Evolutionary conservation across 2,113 vertebrate genomes (phyloP).

Genomic region (Zosterops hypoxanthus): DNA sequence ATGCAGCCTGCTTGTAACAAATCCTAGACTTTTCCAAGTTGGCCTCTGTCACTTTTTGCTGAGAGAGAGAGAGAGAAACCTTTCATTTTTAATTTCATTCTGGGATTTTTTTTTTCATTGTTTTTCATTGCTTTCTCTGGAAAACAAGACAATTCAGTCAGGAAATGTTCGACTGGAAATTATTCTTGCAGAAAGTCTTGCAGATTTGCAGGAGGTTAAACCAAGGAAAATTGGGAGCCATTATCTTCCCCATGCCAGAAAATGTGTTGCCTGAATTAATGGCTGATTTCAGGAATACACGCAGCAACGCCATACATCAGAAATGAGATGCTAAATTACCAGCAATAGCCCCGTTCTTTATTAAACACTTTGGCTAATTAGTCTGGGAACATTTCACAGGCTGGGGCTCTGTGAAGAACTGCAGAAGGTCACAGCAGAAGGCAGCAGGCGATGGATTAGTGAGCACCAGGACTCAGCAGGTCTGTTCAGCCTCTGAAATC

Average conservation of each 20-base stretch:
- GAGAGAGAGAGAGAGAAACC: neutral
- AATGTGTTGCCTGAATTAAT: conserved; percentile 50
- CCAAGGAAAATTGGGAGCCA: conserved; percentile 58
- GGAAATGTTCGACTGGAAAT: conserved; percentile 31
- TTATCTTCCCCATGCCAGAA: conserved; percentile 53
- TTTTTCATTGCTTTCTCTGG: conserved; percentile 50
- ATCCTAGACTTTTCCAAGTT: neutral
- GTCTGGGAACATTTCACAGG: conserved; percentile 27
- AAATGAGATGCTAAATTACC: conserved; percentile 68
- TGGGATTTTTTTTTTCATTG: neutral
- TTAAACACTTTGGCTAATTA: conserved; percentile 70
- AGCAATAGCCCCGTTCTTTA: conserved; percentile 66
- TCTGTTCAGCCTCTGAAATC: neutral
- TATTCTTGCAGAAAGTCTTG: neutral
- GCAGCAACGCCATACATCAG: conserved; percentile 44
- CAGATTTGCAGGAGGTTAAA: conserved; percentile 49
- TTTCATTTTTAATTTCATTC: conserved; percentile 12
- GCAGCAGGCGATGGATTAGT: neutral
- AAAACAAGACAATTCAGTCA: conserved; percentile 13
- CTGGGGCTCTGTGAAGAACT: neutral
- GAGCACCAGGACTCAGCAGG: neutral
- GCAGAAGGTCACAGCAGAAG: conserved; percentile 50
- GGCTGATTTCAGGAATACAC: conserved; percentile 59
- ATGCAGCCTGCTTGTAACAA: neutral
- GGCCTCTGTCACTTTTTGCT: neutral